Conservation (phyloP, 2,113 vertebrate species). For the Strix aluco region DNA sequence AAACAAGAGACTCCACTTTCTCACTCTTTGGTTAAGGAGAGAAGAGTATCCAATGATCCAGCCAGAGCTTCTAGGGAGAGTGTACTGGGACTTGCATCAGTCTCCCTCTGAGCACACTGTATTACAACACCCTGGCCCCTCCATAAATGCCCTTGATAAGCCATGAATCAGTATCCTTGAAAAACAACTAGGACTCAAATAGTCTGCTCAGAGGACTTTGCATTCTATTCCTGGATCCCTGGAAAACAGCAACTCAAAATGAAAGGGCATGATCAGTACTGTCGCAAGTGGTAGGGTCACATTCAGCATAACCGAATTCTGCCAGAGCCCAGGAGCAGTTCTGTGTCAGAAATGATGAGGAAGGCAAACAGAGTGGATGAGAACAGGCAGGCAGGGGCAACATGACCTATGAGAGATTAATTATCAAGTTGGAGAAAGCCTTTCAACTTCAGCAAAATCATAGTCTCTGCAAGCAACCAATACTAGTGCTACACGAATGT, state of each 20-base stretch:
- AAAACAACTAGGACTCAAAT: not conserved
- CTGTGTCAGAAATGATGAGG: not conserved
- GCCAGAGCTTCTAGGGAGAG: not conserved
- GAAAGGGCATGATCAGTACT: not conserved
- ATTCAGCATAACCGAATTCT: not conserved
- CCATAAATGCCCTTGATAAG: not conserved
- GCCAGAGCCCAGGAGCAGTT: not conserved
- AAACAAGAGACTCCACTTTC: not conserved
- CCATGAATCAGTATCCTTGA: not conserved
- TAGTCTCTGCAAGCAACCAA: not conserved
- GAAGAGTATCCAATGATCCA: not conserved
- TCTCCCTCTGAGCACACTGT: not conserved
- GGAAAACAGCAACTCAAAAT: not conserved
- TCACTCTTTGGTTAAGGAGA: not conserved
- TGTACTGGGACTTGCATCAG: accelerated
- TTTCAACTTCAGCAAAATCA: not conserved
- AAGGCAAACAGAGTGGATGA: not conserved
- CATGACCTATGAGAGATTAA: not conserved
- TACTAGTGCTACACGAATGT: accelerated
- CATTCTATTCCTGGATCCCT: not conserved
- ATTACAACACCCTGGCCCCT: not conserved
- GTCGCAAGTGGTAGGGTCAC: not conserved
- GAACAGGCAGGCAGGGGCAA: slow-evolving; percentile 11
- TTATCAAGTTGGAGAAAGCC: not conserved
- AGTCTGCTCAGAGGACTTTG: not conserved